Base-by-base conservation (phyloP, 2,888 invertebrate genomes). In the Unio delphinus region DNA sequence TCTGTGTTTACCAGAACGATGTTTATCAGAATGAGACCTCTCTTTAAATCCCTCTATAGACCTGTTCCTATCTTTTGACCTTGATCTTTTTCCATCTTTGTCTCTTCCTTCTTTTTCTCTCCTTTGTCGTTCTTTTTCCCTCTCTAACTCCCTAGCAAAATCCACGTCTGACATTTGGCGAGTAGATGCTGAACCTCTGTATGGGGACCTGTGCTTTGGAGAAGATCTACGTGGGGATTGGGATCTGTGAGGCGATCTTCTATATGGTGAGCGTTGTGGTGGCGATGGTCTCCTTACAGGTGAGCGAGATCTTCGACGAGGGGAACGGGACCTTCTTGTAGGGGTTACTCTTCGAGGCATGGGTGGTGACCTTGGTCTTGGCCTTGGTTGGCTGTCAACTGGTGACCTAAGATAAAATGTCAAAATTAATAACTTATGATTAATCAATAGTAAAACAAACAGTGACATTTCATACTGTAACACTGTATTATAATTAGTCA, bases 51-150 rank as follows among this genome's bases (percentile, higher is more conserved):
- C 61, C 15, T 77, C 76, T 61, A 70, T 64, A 54, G 73, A 72
- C 64, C 68, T 70, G 65, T 62, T 56, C 20, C 69, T 57, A n/a
- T 69, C 64, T 67, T 67, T 71, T 8, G 65, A 63, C 55, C 65
- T 66, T 59, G 68, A 67, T 45, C 68, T 64, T 8, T 64, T 45
- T 30, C 62, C 8, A 4, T 55, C 60, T 8, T 63, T 62, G 59
- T 63, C 70, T 34, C 60, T 60, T 54, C 67, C 69, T n/a, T 82
- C 83, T 62, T 74, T 79, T 58, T 84, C 81, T 34, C 82, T 69
- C n/a, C 75, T 78, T 71, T 87, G 86, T 18, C 86, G 72, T 23
- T 83, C 80, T 28, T 78, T 73, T 66, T 87, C 86, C 58, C 79
- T 72, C 56, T 83, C 83, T 26, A 87, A 67, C 56, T 85, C 84